phyloP scores from a whole-genome alignment of 2,888 invertebrate species.

The Metallyticus violacea region DNA sequence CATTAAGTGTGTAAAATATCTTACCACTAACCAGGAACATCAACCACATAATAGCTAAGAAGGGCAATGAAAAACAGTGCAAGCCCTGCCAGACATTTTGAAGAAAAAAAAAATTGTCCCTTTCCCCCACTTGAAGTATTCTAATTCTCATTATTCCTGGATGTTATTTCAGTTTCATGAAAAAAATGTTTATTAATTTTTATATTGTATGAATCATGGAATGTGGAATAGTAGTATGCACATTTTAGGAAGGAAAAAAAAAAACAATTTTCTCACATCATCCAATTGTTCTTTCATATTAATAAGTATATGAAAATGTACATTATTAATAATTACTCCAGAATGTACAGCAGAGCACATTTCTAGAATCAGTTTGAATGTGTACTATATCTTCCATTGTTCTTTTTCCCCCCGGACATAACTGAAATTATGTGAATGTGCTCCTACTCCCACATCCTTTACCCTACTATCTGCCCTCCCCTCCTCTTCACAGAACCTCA shows the following conservation, averaged over 20 bases:
- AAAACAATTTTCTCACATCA: slow-evolving; percentile 14
- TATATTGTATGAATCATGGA: slow-evolving; percentile 16
- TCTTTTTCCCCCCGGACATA: slow-evolving; percentile 1
- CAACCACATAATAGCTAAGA: background rate
- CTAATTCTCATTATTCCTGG: slow-evolving; percentile 13
- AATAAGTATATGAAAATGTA: slow-evolving; percentile 22
- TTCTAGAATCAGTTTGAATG: slow-evolving; percentile 18
- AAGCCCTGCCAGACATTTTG: background rate
- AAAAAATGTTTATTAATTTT: slow-evolving; percentile 23
- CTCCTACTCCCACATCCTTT: background rate
- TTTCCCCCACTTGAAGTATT: background rate
- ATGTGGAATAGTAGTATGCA: slow-evolving; percentile 22
- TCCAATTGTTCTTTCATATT: slow-evolving; percentile 24
- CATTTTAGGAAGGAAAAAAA: slow-evolving; percentile 14
- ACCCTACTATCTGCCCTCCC: background rate
- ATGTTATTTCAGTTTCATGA: slow-evolving; percentile 14
- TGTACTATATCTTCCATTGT: slow-evolving; percentile 24
- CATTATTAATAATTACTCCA: slow-evolving; percentile 13
- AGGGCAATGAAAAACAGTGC: slow-evolving; percentile 1
- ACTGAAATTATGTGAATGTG: slow-evolving; percentile 18
- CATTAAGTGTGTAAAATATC: slow-evolving; percentile 11
- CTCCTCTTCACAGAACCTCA: background rate
- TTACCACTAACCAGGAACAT: background rate
- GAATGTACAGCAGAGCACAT: slow-evolving; percentile 23
- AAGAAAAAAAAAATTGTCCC: background rate